A percentile compares a stretch with the other conserved stretches of the same genome.
These are phyloP conservation scores for Stenotaenia linearis DNA, from an alignment of 2,888 invertebrate species.

Conservation along the genomic window DNA sequence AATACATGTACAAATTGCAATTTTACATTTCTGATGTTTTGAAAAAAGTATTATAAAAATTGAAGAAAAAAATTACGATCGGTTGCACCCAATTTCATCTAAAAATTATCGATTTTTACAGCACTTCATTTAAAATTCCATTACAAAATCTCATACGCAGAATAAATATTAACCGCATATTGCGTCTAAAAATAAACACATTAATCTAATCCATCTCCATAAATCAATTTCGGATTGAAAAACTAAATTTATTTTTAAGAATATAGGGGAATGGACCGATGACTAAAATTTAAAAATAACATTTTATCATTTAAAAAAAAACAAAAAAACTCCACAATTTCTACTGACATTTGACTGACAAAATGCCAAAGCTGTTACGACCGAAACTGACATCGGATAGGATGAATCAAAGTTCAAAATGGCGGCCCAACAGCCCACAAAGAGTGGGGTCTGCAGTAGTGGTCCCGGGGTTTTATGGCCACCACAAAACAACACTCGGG, in stretches of 20 bases:
- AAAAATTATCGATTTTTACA: not conserved
- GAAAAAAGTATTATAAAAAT: no score
- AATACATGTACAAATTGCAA: not conserved
- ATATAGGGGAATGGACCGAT: not conserved
- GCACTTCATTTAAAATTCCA: not conserved
- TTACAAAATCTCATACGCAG: not conserved
- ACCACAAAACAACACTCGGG: constrained; percentile 7
- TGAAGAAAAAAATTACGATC: not conserved
- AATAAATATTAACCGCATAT: not conserved
- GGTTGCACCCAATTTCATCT: not conserved
- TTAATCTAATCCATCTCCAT: not conserved
- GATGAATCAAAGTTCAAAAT: constrained; percentile 13
- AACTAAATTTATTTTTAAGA: no score
- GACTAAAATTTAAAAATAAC: not conserved
- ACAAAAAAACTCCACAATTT: not conserved
- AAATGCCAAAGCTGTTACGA: not conserved
- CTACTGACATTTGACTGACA: constrained; percentile 7
- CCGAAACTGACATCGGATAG: not conserved
- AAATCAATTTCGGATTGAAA: no score
- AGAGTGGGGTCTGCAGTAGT: not conserved
- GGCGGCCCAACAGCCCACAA: not conserved
- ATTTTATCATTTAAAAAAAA: no score
- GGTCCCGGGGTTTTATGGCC: not conserved
- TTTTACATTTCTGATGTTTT: no score
- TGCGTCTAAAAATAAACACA: not conserved